A percentile compares a stretch with the other conserved stretches of the same genome.
Evolutionary conservation across 2,797 vertebrate genomes (phyloP).

Genomic region (Yasuhikotakia modesta): DNA sequence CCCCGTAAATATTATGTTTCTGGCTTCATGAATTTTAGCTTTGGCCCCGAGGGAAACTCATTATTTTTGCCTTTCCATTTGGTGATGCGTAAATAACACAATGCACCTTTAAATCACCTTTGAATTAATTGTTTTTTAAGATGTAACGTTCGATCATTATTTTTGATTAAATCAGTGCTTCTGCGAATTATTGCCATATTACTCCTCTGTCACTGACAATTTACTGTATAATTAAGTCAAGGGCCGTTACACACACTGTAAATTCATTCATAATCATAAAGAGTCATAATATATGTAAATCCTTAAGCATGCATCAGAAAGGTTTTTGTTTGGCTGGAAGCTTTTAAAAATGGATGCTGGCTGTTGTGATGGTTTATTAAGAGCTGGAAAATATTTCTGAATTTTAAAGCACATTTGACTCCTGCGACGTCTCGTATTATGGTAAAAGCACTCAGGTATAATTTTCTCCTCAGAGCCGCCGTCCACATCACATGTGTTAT

Average conservation of each 20-base stretch:
- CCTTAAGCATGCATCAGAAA: constrained; percentile 7
- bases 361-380: background rate
- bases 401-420: constrained; percentile 9
- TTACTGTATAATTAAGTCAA: constrained; percentile 2
- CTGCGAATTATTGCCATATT: constrained; percentile 18
- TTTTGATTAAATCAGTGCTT: constrained; percentile 28
- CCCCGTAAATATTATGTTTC: no score
- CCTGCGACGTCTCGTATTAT: constrained; percentile 18
- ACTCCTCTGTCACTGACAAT: constrained; percentile 24
- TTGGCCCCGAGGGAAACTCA: background rate
- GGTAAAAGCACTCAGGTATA: constrained; percentile 28
- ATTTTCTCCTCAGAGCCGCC: constrained; percentile 4
- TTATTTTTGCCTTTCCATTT: background rate
- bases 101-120: constrained; percentile 23
- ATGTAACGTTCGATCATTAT: constrained; percentile 4
- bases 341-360: constrained; percentile 24
- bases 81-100: background rate
- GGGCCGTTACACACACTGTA: background rate
- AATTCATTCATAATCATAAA: background rate
- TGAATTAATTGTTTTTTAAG: background rate
- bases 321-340: constrained; percentile 3
- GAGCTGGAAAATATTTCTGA: constrained; percentile 10
- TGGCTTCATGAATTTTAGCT: background rate
- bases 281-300: constrained; percentile 28
- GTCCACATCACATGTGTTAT: constrained; percentile 2